Percentiles rank a stretch among this genome's conserved stretches.
Evolutionary conservation across 2,888 invertebrate species (phyloP).

Genomic region (Malthinus seriepunctatus): DNA sequence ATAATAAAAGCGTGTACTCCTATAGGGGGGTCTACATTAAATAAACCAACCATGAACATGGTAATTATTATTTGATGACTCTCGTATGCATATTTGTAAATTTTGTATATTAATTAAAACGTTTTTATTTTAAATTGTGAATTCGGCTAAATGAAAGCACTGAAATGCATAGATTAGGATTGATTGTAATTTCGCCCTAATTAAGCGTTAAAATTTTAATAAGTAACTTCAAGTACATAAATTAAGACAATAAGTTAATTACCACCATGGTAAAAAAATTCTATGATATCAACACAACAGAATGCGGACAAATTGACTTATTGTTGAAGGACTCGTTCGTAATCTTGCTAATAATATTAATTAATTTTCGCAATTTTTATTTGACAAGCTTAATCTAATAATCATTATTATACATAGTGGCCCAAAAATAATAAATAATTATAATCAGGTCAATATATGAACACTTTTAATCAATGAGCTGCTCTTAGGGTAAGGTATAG

Average conservation of each 20-base stretch:
- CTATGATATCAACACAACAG: slow-evolving; percentile 21
- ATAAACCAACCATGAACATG: slow-evolving; percentile 7
- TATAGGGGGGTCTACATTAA: slow-evolving; percentile 3
- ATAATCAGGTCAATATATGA: too few relatives aligned
- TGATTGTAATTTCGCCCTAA: too few relatives aligned
- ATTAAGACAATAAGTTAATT: slow-evolving; percentile 31
- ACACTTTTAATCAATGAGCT: too few relatives aligned
- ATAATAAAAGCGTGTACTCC: slow-evolving; percentile 5
- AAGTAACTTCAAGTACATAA: slow-evolving; percentile 15
- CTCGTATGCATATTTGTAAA: not conserved
- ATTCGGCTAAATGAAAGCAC: too few relatives aligned
- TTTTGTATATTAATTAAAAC: too few relatives aligned
- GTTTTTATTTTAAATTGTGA: too few relatives aligned
- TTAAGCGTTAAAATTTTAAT: too few relatives aligned
- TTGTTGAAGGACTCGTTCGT: slow-evolving; percentile 3
- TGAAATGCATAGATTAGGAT: too few relatives aligned
- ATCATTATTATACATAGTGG: too few relatives aligned
- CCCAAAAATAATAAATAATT: too few relatives aligned
- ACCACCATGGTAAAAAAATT: slow-evolving; percentile 7
- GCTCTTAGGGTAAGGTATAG: too few relatives aligned
- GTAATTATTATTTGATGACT: slow-evolving; percentile 5
- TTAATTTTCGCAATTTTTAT: slow-evolving; percentile 6
- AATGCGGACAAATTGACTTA: slow-evolving; percentile 14
- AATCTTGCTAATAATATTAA: slow-evolving; percentile 4
- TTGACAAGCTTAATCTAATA: not conserved